Evolutionary conservation across 2,797 vertebrate genomes (phyloP), one percentile per base, ranked within the genome.

Genomic region (Siniperca scherzeri): DNA sequence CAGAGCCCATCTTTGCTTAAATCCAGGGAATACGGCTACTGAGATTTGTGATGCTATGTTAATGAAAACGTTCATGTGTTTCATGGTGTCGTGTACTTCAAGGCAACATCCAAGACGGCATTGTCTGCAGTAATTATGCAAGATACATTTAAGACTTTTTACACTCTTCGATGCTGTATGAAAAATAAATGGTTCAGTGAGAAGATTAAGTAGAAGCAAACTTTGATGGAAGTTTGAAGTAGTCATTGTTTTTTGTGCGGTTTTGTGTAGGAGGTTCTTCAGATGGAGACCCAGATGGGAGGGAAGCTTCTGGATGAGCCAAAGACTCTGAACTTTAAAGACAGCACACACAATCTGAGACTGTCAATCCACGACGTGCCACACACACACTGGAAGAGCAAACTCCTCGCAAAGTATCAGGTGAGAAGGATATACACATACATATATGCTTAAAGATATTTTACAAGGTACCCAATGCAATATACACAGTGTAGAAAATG

Each of bases 351-450:
- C 90, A 99, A 99, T 89, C 96, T 99, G 87, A 98, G 98, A 87
- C 94, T 99, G 71, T 99, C 98, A 0, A 95, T 99, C 87, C 98
- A 99, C 0, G 98, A 99, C 2, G 93, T 99, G 42, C 94, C 97
- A 46, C 98, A 99, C 91, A 97, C 97, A 42, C 97, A 97, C 84
- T 99, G 98, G 98, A 99, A 97, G 93, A 99, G 97, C 96, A 99
- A 99, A 93, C 92, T 99, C 77, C 94, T 98, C 77, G 98, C 98
- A 68, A 99, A 99, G 87, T 99, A 99, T 91, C 98, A 94, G 93
- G 94, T 94, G 75, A 86, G 84, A 4, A 7, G 62, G 46, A 82
- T 36, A 57, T 62, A 79, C 48, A 12, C 33, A 40, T 19, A 25
- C 50, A 36, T 22, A 56, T 33, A 25, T 3, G 53, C 27, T 7